A percentile compares a stretch with the other conserved stretches of the same genome.
Conservation (phyloP, 2,888 invertebrate genomes). For the Stomorhina lunata region DNA sequence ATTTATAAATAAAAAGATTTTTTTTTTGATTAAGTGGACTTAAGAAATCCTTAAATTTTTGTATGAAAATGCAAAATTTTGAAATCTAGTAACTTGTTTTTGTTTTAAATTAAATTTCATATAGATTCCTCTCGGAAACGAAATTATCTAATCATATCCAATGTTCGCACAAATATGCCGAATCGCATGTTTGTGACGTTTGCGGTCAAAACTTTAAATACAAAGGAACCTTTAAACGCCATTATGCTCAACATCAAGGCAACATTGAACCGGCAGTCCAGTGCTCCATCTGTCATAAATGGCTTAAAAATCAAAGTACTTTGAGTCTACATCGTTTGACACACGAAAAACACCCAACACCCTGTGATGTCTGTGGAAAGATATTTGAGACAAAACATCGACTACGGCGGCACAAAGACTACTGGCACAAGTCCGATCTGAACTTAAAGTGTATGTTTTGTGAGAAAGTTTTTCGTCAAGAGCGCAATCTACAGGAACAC, state of each 20-base stretch:
- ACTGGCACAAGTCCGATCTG: slow-evolving; percentile 72
- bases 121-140: slow-evolving; percentile 72
- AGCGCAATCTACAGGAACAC: slow-evolving; percentile 75
- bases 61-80: too few relatives aligned
- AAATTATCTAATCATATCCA: slow-evolving; percentile 73
- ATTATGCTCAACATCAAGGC: slow-evolving; percentile 73
- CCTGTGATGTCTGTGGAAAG: slow-evolving; percentile 65
- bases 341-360: slow-evolving; percentile 54
- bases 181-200: slow-evolving; percentile 74
- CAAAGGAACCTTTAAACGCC: slow-evolving; percentile 74
- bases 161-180: slow-evolving; percentile 73
- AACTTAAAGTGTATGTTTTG: slow-evolving; percentile 74
- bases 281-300: slow-evolving; percentile 72
- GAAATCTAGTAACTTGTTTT: too few relatives aligned
- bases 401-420: slow-evolving; percentile 72
- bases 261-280: slow-evolving; percentile 73
- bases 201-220: slow-evolving; percentile 76
- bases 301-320: slow-evolving; percentile 74
- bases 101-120: slow-evolving; percentile 60
- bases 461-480: slow-evolving; percentile 74
- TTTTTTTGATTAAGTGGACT: too few relatives aligned
- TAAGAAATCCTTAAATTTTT: too few relatives aligned
- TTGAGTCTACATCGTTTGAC: slow-evolving; percentile 65
- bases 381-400: slow-evolving; percentile 70
- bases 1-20: too few relatives aligned